phyloP scores from a whole-genome alignment of 2,888 invertebrate genomes.

The Pseudococcus jackbeardsleyi region DNA sequence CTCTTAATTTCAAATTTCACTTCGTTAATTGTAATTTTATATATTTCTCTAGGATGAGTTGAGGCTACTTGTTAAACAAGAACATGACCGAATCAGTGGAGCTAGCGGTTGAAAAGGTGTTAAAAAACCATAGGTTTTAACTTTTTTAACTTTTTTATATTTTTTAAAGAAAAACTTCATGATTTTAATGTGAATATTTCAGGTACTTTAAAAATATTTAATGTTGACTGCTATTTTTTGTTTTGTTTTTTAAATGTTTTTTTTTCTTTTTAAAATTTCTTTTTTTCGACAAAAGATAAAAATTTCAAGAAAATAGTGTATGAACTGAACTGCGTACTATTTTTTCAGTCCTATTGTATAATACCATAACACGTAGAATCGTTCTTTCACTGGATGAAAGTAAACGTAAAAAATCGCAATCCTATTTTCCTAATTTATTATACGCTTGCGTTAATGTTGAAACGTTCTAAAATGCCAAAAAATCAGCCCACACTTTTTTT shows the following conservation, averaged over 20 bases:
- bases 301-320: not conserved
- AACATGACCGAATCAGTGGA: slow-evolving; percentile 74
- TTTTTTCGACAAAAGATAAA: not conserved
- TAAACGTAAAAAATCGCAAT: not conserved
- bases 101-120: not conserved
- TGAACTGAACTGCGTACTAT: not conserved
- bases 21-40: slow-evolving; percentile 32
- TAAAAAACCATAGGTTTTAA: not conserved
- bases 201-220: slow-evolving; percentile 42
- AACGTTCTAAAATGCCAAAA: not conserved
- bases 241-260: slow-evolving; percentile 29
- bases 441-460: not conserved
- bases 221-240: slow-evolving; percentile 27
- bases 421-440: not conserved
- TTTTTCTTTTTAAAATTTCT: slow-evolving; percentile 7
- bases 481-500: not conserved
- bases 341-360: not conserved
- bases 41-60: slow-evolving; percentile 75
- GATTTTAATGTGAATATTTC: slow-evolving; percentile 42
- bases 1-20: not conserved
- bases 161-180: slow-evolving; percentile 35
- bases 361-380: not conserved
- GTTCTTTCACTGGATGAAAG: not conserved
- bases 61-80: slow-evolving; percentile 73
- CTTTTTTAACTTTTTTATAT: slow-evolving; percentile 11